Evolutionary conservation across 1,140 invertebrate species (phyloP).

Genomic region (Drosophila insularis): DNA sequence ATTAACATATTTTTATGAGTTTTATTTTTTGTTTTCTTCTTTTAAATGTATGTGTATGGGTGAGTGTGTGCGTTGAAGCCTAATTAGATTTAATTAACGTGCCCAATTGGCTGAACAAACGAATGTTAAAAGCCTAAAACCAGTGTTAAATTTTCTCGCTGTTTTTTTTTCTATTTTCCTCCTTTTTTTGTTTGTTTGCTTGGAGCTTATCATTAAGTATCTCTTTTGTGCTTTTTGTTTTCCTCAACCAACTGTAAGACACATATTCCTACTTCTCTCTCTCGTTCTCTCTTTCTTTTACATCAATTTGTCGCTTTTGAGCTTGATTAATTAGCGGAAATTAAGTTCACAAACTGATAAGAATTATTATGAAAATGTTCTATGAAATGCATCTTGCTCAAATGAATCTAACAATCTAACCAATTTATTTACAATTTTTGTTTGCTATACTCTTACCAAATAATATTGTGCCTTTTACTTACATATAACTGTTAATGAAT

Average conservation of each 20-base stretch:
- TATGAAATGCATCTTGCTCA: background rate
- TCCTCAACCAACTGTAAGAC: background rate
- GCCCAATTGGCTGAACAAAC: conserved; percentile 35
- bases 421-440: too few relatives aligned
- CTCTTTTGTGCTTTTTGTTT: conserved; percentile 48
- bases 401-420: too few relatives aligned
- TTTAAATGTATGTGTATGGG: conserved; percentile 21
- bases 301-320: conserved; percentile 34
- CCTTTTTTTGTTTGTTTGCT: conserved; percentile 16
- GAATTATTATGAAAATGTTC: conserved; percentile 40
- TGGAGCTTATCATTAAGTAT: conserved; percentile 33
- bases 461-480: background rate
- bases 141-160: conserved; percentile 56
- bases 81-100: conserved; percentile 70
- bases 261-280: background rate
- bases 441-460: too few relatives aligned
- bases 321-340: conserved; percentile 13
- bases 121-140: conserved; percentile 44
- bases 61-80: conserved; percentile 34
- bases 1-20: conserved; percentile 27
- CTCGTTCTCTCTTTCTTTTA: conserved; percentile 6
- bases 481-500: background rate
- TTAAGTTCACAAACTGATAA: conserved; percentile 53
- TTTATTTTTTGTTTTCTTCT: background rate
- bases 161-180: conserved; percentile 15